Conservation (phyloP, 1,140 invertebrate species). For the Megathymus violae region DNA sequence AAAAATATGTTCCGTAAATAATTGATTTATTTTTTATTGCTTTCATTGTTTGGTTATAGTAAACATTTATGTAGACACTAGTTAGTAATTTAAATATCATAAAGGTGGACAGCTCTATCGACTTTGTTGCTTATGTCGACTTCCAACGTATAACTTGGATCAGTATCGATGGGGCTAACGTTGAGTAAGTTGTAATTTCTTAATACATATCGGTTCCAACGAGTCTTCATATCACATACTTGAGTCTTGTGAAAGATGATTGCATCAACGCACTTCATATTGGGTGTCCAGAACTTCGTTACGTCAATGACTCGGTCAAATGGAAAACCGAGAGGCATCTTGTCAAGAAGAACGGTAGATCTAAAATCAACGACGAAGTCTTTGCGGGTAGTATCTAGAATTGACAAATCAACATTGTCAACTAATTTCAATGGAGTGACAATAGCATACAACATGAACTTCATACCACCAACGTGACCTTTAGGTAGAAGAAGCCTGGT, state of each 20-base stretch:
- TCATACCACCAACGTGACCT: conserved; percentile 85
- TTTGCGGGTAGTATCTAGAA: conserved; percentile 64
- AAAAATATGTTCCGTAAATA: too few relatives aligned
- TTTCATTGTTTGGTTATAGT: too few relatives aligned
- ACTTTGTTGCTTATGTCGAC: conserved; percentile 57
- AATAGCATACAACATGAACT: conserved; percentile 85
- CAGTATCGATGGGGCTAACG: conserved; percentile 38
- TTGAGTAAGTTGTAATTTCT: conserved; percentile 62
- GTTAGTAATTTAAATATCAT: conserved; percentile 41
- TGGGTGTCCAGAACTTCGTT: conserved; percentile 80
- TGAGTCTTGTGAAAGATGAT: conserved; percentile 84
- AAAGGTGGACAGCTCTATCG: conserved; percentile 44
- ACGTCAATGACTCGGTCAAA: conserved; percentile 86
- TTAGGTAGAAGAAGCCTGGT: conserved; percentile 85
- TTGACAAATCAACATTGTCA: conserved; percentile 60
- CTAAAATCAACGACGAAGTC: conserved; percentile 60
- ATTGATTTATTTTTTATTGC: too few relatives aligned
- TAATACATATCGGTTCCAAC: conserved; percentile 65
- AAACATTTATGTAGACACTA: background rate
- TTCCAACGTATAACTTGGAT: conserved; percentile 49
- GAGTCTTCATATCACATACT: conserved; percentile 67
- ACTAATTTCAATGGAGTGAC: conserved; percentile 79
- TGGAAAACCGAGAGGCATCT: conserved; percentile 87
- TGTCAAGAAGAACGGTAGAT: conserved; percentile 81
- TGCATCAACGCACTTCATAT: conserved; percentile 86